These are phyloP conservation scores for Drosophila teissieri DNA, from an alignment of 1,140 invertebrate species.

Conservation along the genomic window DNA sequence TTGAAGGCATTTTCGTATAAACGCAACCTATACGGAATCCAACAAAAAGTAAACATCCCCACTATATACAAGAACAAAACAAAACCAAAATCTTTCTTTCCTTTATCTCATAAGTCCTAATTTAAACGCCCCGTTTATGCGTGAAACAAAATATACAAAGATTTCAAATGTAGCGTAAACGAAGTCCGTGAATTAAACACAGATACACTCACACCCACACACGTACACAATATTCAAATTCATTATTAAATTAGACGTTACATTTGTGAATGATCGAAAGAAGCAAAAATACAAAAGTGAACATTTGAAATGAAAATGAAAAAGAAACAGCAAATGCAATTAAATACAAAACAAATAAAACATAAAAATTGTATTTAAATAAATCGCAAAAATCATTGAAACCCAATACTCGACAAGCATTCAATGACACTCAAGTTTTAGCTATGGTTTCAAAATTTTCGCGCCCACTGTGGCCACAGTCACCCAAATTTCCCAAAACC, in stretches of 20 bases:
- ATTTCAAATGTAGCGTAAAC: constrained; percentile 35
- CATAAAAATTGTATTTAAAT: constrained; percentile 60
- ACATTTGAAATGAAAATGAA: constrained; percentile 40
- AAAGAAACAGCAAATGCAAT: constrained; percentile 76
- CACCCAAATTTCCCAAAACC: constrained; percentile 12
- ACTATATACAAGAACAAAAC: constrained; percentile 68
- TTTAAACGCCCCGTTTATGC: constrained; percentile 54
- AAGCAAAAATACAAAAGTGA: constrained; percentile 58
- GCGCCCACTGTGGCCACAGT: constrained; percentile 30
- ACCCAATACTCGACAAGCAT: constrained; percentile 12
- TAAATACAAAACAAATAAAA: constrained; percentile 77
- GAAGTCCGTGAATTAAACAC: constrained; percentile 53
- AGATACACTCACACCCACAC: constrained; percentile 48
- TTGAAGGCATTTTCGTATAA: constrained; percentile 52
- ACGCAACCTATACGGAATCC: constrained; percentile 56
- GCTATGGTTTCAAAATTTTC: constrained; percentile 70
- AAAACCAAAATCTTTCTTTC: constrained; percentile 78
- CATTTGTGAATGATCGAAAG: constrained; percentile 81
- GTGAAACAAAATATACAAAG: constrained; percentile 32
- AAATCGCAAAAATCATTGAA: constrained; percentile 36
- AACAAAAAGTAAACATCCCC: constrained; percentile 73
- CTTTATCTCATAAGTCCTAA: constrained; percentile 76
- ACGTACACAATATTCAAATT: constrained; percentile 62
- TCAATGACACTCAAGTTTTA: constrained; percentile 55
- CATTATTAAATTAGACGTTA: constrained; percentile 83